A percentile compares a stretch with the other conserved stretches of the same genome.
Conservation (phyloP, 2,797 vertebrate genomes). For the Mycteria americana region DNA sequence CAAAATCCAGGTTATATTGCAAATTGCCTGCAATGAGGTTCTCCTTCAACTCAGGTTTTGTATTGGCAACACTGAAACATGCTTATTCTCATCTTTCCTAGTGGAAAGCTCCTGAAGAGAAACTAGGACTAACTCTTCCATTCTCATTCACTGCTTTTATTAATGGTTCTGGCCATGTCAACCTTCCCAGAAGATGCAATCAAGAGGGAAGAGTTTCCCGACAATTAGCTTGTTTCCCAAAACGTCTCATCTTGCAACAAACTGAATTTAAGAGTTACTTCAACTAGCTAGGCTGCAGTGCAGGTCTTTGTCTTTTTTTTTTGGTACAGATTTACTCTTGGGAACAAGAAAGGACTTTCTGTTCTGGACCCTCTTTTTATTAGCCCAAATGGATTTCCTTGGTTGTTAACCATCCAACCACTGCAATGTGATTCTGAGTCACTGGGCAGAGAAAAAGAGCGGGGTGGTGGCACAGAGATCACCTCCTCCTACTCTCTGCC, state of each 20-base stretch:
- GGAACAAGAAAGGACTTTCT: not conserved
- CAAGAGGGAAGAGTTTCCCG: not conserved
- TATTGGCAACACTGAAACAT: not conserved
- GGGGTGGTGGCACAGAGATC: accelerated
- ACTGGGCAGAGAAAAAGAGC: not conserved
- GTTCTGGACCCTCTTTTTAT: not conserved
- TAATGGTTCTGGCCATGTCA: not conserved
- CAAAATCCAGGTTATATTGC: not conserved
- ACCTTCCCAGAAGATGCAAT: not conserved
- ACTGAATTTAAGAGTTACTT: not conserved
- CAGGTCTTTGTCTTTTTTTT: not conserved
- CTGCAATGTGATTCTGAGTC: not conserved
- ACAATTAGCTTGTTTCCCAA: not conserved
- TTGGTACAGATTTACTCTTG: not conserved
- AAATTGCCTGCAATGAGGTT: not conserved
- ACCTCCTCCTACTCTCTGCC: not conserved
- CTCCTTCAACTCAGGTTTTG: not conserved
- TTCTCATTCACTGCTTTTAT: not conserved
- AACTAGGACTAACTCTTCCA: not conserved
- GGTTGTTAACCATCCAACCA: not conserved
- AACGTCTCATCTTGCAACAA: not conserved
- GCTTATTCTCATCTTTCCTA: not conserved
- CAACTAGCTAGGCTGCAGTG: not conserved
- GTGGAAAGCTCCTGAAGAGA: not conserved
- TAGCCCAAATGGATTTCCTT: not conserved